Evolutionary conservation across 2,888 invertebrate species (phyloP).

Genomic region (Erebia ligea): DNA sequence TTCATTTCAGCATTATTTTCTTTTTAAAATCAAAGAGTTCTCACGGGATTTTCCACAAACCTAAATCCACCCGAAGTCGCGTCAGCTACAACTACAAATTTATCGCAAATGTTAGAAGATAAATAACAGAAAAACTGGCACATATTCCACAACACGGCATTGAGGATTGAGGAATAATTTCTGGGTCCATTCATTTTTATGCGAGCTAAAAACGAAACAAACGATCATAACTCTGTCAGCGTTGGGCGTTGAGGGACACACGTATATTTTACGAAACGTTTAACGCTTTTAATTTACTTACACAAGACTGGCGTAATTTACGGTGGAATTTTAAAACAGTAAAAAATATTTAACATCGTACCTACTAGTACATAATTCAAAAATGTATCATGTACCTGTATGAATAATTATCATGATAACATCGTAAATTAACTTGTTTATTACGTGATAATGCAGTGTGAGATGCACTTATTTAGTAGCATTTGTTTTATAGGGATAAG

Average conservation of each 20-base stretch:
- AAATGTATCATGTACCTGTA: constrained; percentile 7
- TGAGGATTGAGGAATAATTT: constrained; percentile 52
- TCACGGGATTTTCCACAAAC: too few species aligned
- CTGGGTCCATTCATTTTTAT: constrained; percentile 67
- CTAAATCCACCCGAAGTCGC: too few species aligned
- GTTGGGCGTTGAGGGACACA: constrained; percentile 26
- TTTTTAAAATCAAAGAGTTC: too few species aligned
- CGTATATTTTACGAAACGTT: constrained; percentile 24
- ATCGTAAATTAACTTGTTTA: constrained; percentile 3
- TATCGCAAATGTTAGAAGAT: not conserved
- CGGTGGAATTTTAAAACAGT: constrained; percentile 13
- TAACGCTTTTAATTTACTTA: constrained; percentile 17
- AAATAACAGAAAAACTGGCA: constrained; percentile 56
- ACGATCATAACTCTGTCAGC: constrained; percentile 43
- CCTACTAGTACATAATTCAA: not conserved
- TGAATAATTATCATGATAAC: constrained; percentile 6
- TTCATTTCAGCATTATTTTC: too few species aligned
- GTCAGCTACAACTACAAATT: not conserved
- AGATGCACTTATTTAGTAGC: not conserved
- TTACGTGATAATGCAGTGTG: not conserved
- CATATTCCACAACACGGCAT: constrained; percentile 49
- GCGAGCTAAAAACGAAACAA: constrained; percentile 48
- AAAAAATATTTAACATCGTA: constrained; percentile 1
- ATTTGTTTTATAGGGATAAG: not conserved
- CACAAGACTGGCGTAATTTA: constrained; percentile 12